phyloP scores from a whole-genome alignment of 2,797 vertebrate species.

The Babyrousa celebensis region DNA sequence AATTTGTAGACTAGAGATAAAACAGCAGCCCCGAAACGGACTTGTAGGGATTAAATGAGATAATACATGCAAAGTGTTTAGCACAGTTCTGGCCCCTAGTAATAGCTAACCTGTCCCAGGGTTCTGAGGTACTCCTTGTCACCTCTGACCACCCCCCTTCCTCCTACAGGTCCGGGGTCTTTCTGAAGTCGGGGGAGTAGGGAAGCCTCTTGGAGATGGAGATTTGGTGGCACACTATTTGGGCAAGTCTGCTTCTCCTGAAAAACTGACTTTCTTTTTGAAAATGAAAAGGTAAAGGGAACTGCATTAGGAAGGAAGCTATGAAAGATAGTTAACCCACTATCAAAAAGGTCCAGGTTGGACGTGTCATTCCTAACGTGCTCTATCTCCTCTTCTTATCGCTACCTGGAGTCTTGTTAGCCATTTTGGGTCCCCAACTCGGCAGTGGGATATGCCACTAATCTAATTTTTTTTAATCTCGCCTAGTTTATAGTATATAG shows the following conservation, averaged over 20 bases:
- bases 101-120: neutral
- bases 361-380: neutral
- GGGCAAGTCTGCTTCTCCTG: neutral
- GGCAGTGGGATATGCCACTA: neutral
- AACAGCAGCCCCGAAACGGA: neutral
- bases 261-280: slow-evolving; percentile 6
- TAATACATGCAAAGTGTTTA: fast-evolving
- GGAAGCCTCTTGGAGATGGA: neutral
- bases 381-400: neutral
- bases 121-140: neutral
- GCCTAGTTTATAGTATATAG: neutral
- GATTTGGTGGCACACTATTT: neutral
- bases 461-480: slow-evolving; percentile 12
- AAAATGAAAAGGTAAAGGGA: neutral
- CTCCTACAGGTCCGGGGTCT: neutral
- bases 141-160: neutral
- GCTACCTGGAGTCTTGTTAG: neutral
- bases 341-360: neutral
- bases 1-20: neutral
- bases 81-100: no score
- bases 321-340: neutral
- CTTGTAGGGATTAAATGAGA: neutral
- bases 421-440: neutral
- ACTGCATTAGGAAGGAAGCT: neutral
- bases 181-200: neutral